Conservation (phyloP, 2,888 invertebrate genomes). For the Cistogaster globosa region DNA sequence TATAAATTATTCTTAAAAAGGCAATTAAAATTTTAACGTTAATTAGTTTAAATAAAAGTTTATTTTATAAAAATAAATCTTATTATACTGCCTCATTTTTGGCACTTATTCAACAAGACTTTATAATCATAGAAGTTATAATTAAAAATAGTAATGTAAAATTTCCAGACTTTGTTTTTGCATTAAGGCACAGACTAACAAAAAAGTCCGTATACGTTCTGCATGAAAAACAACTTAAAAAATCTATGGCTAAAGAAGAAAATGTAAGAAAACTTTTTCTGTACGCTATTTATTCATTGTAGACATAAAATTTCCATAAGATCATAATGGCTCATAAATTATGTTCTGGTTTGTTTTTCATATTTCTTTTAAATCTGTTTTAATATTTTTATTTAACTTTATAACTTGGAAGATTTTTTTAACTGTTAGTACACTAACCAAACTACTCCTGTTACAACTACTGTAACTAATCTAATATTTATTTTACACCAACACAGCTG, state of each 20-base stretch:
- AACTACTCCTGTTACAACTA: conserved; percentile 2
- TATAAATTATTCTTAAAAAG: no score
- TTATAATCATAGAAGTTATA: background rate
- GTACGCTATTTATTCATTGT: conserved; percentile 48
- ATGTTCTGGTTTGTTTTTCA: conserved; percentile 68
- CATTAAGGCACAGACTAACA: background rate
- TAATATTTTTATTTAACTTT: background rate
- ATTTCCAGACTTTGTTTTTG: background rate
- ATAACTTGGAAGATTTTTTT: background rate
- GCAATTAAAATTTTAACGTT: no score
- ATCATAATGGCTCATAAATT: conserved; percentile 77
- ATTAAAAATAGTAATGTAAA: background rate
- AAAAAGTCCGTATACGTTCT: background rate
- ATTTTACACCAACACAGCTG: conserved; percentile 30
- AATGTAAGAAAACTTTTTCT: background rate
- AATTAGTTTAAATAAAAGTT: conserved; percentile 35
- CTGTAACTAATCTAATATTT: conserved; percentile 15
- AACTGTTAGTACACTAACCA: no score
- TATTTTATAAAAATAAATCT: conserved; percentile 23
- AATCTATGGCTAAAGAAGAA: background rate
- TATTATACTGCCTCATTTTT: conserved; percentile 35
- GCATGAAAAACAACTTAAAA: background rate
- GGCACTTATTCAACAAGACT: conserved; percentile 46
- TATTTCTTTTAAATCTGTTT: background rate
- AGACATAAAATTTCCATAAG: conserved; percentile 73